A percentile compares a stretch with the other conserved stretches of the same genome.
Evolutionary conservation across 1,140 invertebrate species (phyloP).

Genomic region (Drosophila aff.): DNA sequence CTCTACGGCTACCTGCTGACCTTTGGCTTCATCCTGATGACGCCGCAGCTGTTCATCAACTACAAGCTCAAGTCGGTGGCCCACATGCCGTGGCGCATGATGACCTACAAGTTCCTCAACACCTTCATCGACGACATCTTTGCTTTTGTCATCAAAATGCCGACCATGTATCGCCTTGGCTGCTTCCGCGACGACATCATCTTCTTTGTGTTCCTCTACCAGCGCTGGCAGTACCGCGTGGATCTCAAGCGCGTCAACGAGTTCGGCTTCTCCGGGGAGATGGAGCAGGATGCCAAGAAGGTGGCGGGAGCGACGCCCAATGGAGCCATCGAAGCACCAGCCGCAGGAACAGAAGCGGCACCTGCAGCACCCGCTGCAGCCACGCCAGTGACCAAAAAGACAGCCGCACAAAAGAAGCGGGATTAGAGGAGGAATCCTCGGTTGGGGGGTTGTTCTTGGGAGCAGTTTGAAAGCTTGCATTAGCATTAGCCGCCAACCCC

Average conservation of each 20-base stretch:
- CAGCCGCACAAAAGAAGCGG: slow-evolving; percentile 76
- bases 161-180: slow-evolving; percentile 97
- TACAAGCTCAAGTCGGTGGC: slow-evolving; percentile 99
- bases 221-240: slow-evolving; percentile 98
- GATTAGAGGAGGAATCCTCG: slow-evolving; percentile 52
- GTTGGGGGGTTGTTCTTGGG: background rate
- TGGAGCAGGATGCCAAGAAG: slow-evolving; percentile 85
- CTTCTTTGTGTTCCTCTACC: slow-evolving; percentile 99
- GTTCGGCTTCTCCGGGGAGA: slow-evolving; percentile 95
- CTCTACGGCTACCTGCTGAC: slow-evolving; percentile 99
- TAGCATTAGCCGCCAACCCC: slow-evolving; percentile 39
- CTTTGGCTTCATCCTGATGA: slow-evolving; percentile 99
- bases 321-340: slow-evolving; percentile 55
- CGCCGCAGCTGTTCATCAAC: slow-evolving; percentile 99
- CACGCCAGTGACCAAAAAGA: slow-evolving; percentile 61
- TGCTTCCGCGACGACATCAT: slow-evolving; percentile 99
- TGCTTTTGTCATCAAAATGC: slow-evolving; percentile 99
- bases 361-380: background rate
- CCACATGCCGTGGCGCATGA: slow-evolving; percentile 99
- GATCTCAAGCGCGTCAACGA: slow-evolving; percentile 98
- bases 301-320: slow-evolving; percentile 26
- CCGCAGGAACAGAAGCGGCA: background rate
- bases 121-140: slow-evolving; percentile 99
- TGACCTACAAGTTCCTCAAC: slow-evolving; percentile 99
- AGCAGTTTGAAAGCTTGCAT: slow-evolving; percentile 26